Percentiles rank a stretch among this genome's conserved stretches.
phyloP scores from a whole-genome alignment of 2,113 vertebrate genomes.

The Gambusia holbrooki region DNA sequence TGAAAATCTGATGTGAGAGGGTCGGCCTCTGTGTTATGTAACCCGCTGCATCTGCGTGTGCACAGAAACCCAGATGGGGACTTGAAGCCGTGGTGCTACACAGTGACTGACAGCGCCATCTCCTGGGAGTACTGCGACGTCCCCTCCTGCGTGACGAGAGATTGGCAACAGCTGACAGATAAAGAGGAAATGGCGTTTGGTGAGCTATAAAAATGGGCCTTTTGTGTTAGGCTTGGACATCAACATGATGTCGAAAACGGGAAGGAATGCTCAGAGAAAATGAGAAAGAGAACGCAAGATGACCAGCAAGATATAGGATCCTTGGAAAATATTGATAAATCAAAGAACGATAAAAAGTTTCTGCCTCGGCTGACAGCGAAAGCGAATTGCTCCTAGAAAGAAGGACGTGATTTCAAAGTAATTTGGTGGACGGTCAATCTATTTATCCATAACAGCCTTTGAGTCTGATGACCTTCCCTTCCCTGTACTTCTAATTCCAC shows the following conservation, averaged over 20 bases:
- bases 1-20: background rate
- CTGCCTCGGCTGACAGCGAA: too few relatives aligned
- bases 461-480: too few relatives aligned
- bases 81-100: conserved; percentile 91
- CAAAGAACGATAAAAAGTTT: too few relatives aligned
- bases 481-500: too few relatives aligned
- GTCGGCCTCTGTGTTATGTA: background rate
- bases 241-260: background rate
- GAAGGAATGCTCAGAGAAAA: background rate
- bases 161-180: conserved; percentile 65
- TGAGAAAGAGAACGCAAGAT: background rate
- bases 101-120: conserved; percentile 79
- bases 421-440: too few relatives aligned
- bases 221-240: background rate
- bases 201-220: background rate
- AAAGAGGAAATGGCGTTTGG: background rate
- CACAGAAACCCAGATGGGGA: conserved; percentile 91
- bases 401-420: too few relatives aligned
- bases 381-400: too few relatives aligned
- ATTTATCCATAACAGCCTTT: too few relatives aligned
- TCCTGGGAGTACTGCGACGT: conserved; percentile 92
- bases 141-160: conserved; percentile 69
- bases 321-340: too few relatives aligned
- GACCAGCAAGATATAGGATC: too few relatives aligned
- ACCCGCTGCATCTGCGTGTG: conserved; percentile 34